These are phyloP conservation scores for Crenichthys baileyi DNA, from an alignment of 2,797 vertebrate species.

Conservation along the genomic window DNA sequence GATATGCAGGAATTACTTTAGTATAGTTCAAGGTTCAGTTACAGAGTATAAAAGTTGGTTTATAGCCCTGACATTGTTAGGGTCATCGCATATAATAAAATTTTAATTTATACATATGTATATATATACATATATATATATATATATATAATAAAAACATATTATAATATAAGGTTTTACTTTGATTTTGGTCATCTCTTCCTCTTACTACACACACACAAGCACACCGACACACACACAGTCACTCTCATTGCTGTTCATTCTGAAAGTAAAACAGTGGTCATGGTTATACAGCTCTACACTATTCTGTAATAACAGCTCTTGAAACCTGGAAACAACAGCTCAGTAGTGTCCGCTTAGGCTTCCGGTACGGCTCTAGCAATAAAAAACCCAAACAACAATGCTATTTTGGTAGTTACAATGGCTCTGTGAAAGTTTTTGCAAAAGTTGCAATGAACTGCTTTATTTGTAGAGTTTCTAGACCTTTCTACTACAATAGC, in stretches of 20 bases:
- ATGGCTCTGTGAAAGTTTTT: not conserved
- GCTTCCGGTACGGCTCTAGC: not conserved
- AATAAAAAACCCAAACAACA: not conserved
- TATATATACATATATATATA: no score
- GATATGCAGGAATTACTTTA: slow-evolving; percentile 14
- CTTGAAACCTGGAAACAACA: no score
- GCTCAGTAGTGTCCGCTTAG: not conserved
- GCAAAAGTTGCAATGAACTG: not conserved
- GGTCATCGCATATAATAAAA: no score
- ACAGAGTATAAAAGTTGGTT: slow-evolving; percentile 6
- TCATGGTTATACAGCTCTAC: not conserved
- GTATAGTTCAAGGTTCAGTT: not conserved
- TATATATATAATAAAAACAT: no score
- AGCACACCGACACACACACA: not conserved
- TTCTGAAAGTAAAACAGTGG: not conserved
- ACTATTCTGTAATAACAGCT: not conserved
- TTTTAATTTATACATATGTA: no score
- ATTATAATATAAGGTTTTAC: slow-evolving; percentile 3
- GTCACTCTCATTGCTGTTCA: not conserved
- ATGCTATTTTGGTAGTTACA: not conserved
- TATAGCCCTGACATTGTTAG: slow-evolving; percentile 28
- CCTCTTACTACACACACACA: slow-evolving; percentile 22
- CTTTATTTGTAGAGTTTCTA: not conserved
- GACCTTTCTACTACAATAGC: not conserved
- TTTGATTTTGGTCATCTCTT: slow-evolving; percentile 54